Percentiles rank a stretch among this genome's conserved stretches.
These are phyloP conservation scores for Epinephelus fuscoguttatus DNA, from an alignment of 2,113 vertebrate species.

Conservation along the genomic window DNA sequence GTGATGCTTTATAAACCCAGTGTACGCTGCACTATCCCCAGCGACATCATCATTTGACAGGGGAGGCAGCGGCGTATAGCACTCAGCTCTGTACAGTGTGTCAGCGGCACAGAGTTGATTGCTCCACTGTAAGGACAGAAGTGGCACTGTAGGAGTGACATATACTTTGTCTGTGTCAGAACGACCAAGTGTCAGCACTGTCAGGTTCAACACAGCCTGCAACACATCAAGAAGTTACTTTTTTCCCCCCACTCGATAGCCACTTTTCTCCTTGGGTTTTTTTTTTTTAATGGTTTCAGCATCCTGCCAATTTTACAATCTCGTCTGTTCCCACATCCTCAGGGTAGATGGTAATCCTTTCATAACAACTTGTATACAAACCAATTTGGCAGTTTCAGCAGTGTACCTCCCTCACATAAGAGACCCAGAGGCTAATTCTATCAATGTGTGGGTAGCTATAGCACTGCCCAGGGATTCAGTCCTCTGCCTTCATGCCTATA, in stretches of 20 bases:
- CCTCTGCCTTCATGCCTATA: conserved; percentile 62
- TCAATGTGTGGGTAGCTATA: conserved; percentile 75
- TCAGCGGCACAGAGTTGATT: conserved; percentile 64
- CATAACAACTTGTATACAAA: conserved; percentile 81
- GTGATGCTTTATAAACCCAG: conserved; percentile 46
- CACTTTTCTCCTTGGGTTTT: conserved; percentile 30
- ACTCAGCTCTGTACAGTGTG: conserved; percentile 38
- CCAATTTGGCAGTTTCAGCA: conserved; percentile 79
- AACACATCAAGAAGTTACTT: conserved; percentile 35
- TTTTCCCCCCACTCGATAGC: conserved; percentile 23
- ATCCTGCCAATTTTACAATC: conserved; percentile 73
- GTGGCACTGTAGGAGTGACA: conserved; percentile 36
- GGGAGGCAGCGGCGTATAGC: conserved; percentile 34
- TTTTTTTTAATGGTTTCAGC: conserved; percentile 61
- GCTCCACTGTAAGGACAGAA: conserved; percentile 52
- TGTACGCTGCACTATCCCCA: conserved; percentile 32
- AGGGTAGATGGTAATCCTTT: conserved; percentile 80
- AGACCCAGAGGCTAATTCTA: conserved; percentile 75
- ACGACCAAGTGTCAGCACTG: conserved; percentile 58
- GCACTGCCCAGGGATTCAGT: conserved; percentile 64
- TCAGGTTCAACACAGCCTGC: conserved; percentile 44
- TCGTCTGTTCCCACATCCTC: conserved; percentile 73
- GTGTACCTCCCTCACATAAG: conserved; percentile 68
- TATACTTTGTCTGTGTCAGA: conserved; percentile 67
- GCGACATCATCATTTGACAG: conserved; percentile 68